Evolutionary conservation across 1,140 invertebrate species (phyloP).

Genomic region (Drosophila pachea): DNA sequence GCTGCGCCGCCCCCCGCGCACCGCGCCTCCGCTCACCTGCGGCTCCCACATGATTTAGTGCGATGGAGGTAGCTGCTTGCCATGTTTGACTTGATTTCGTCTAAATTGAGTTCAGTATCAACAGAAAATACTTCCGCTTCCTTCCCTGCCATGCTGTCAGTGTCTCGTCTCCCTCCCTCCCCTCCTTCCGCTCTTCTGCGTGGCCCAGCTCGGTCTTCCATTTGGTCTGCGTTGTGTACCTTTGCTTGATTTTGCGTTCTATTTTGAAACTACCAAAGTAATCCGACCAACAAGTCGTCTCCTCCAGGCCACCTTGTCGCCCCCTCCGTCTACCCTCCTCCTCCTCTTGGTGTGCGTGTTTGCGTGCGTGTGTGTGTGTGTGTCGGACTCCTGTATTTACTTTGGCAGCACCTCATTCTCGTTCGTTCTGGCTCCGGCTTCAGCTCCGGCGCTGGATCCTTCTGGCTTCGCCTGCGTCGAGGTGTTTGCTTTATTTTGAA

Average conservation of each 20-base stretch:
- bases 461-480: constrained; percentile 29
- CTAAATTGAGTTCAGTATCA: constrained; percentile 77
- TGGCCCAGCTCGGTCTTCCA: neutral
- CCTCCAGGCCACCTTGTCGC: constrained; percentile 2
- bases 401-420: constrained; percentile 63
- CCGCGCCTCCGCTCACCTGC: constrained; percentile 45
- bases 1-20: neutral
- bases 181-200: constrained; percentile 2
- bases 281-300: constrained; percentile 36
- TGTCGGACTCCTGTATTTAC: constrained; percentile 58
- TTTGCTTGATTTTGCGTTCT: constrained; percentile 63
- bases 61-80: constrained; percentile 51
- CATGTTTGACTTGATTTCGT: constrained; percentile 77
- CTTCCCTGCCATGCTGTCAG: constrained; percentile 48
- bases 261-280: constrained; percentile 30
- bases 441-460: too few relatives aligned
- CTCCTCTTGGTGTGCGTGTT: constrained; percentile 25
- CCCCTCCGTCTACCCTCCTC: constrained; percentile 25
- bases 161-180: constrained; percentile 12
- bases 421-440: constrained; percentile 25
- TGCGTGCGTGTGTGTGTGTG: constrained; percentile 16
- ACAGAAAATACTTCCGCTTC: constrained; percentile 77
- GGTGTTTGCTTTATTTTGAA: constrained; percentile 77
- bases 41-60: constrained; percentile 75
- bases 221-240: constrained; percentile 54